Evolutionary conservation across 2,888 invertebrate species (phyloP).

Genomic region (Ganaspis brasiliensis): DNA sequence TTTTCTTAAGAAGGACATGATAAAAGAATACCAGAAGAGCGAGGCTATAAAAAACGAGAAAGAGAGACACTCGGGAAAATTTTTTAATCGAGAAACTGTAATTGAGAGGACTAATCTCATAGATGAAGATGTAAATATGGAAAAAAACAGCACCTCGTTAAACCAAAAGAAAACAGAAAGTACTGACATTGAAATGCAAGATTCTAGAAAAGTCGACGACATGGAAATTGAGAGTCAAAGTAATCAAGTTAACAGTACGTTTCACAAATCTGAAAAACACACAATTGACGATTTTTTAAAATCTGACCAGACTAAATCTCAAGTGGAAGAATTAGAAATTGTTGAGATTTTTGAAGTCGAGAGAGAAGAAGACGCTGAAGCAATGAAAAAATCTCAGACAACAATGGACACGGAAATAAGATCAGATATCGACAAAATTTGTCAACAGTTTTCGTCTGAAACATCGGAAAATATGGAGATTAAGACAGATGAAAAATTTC

Average conservation of each 20-base stretch:
- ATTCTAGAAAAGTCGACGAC: too few relatives aligned
- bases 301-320: conserved; percentile 1
- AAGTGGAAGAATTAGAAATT: conserved; percentile 65
- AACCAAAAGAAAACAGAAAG: conserved; percentile 50
- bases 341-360: conserved; percentile 76
- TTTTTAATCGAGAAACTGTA: conserved; percentile 49
- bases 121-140: conserved; percentile 12
- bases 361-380: conserved; percentile 66
- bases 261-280: conserved; percentile 47
- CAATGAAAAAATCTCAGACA: conserved; percentile 18
- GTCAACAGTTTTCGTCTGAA: conserved; percentile 23
- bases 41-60: conserved; percentile 75
- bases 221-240: conserved; percentile 19
- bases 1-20: conserved; percentile 77
- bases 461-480: conserved; percentile 20
- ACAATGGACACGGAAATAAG: conserved; percentile 30
- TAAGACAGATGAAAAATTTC: neutral
- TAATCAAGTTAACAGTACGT: neutral
- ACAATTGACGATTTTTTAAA: conserved; percentile 38
- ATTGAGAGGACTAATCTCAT: conserved; percentile 53
- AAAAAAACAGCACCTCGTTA: conserved; percentile 30
- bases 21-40: conserved; percentile 78
- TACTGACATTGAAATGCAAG: too few relatives aligned
- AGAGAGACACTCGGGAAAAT: conserved; percentile 62
- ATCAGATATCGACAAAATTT: conserved; percentile 3